phyloP scores from a whole-genome alignment of 2,888 invertebrate species.

The Uropetala carovei region DNA sequence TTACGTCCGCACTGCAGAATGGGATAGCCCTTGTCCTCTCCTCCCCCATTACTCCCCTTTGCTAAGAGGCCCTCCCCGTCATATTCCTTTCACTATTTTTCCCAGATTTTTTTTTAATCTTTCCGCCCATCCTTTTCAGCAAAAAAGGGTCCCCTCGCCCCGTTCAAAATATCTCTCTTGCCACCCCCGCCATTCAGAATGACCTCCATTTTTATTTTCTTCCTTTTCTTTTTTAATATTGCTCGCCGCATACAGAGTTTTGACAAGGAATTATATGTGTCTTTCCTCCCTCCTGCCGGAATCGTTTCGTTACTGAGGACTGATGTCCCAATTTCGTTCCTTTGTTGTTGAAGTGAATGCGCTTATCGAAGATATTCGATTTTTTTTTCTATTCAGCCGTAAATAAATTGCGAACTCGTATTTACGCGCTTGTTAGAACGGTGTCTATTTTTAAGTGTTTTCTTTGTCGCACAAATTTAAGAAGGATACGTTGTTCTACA shows the following conservation, averaged over 20 bases:
- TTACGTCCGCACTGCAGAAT: conserved; percentile 40
- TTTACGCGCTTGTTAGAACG: too few relatives aligned
- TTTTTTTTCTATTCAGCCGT: too few relatives aligned
- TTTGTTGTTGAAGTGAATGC: too few relatives aligned
- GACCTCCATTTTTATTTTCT: conserved; percentile 1
- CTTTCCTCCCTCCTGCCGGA: background rate
- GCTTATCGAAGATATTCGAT: too few relatives aligned
- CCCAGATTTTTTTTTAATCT: background rate
- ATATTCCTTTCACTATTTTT: conserved; percentile 40
- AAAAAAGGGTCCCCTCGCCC: conserved; percentile 3
- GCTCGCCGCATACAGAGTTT: background rate
- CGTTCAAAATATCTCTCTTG: conserved; percentile 28
- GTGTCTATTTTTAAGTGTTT: too few relatives aligned
- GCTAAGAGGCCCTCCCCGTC: conserved; percentile 20
- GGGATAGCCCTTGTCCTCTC: background rate
- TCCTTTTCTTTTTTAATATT: background rate
- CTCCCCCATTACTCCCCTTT: background rate
- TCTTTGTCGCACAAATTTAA: too few relatives aligned
- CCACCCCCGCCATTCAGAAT: background rate
- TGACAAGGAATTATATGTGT: background rate
- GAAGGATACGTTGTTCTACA: too few relatives aligned
- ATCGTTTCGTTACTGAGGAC: background rate
- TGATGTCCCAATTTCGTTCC: background rate
- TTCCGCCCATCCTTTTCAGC: conserved; percentile 9
- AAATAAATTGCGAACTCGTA: too few relatives aligned